Base-by-base conservation (phyloP, 1,140 invertebrate genomes). In the Ganaspis sp. region DNA sequence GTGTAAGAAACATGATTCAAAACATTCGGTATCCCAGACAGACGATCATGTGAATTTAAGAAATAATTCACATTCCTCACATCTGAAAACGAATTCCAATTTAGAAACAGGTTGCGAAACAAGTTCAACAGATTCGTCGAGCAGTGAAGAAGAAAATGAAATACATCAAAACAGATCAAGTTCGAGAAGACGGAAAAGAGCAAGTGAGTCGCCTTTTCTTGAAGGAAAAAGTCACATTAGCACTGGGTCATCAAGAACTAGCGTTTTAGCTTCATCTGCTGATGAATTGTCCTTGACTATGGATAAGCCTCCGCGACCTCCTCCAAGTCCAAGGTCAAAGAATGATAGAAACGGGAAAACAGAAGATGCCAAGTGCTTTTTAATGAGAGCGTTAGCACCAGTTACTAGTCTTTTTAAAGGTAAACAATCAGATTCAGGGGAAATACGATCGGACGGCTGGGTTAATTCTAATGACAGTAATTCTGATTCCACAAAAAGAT, bases 301-400 rank as follows among this genome's bases (percentile, higher is more conserved):
- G 15, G 93, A 94, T 74, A 92, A 92, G 86, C 92, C 93, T 8
- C 90, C 91, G 1, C 92, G 92, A 83, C 92, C 92, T 37, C 86
- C 89, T 5, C 92, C 92, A 0, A 92, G 89, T 82, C 85, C 90
- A 4, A 89, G 89, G 82, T 85, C 86, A 4, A 90, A 87, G 70
- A 91, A 88, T 79, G 92, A 92, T 81, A 91, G 92, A 74, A 87
- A 85, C 2, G 83, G 74, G 8, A 93, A 93, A 79, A 91, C 92
- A 1, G 94, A 95, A 85, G 94, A 95, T 81, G 93, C 94, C 0
- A 95, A 95, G 86, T 94, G 94, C 4, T 95, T 95, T 83, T 87
- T 96, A 53, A 94, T 95, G 86, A 89, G 94, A 86, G 94, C 94
- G 15, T 84, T 95, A 73, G 93, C 93, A 38, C 94, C 94, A 0